Conservation (phyloP, 2,888 invertebrate genomes). For the Amphiduros pacificus region DNA sequence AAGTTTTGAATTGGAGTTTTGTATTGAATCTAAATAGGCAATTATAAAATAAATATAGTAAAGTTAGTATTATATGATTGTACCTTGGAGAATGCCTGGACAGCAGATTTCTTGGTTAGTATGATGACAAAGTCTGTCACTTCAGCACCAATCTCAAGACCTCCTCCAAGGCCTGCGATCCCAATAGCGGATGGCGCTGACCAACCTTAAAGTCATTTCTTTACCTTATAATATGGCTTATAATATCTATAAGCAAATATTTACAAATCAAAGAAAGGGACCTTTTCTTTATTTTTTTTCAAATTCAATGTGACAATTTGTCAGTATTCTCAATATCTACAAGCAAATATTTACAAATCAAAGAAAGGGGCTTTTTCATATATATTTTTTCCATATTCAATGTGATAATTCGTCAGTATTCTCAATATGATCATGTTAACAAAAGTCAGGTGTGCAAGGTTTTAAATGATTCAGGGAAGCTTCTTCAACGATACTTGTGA, state of each 20-base stretch:
- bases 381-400: background rate
- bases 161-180: constrained; percentile 54
- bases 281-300: background rate
- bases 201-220: constrained; percentile 41
- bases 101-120: constrained; percentile 47
- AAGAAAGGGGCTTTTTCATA: background rate
- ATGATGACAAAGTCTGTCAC: constrained; percentile 57
- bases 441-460: no score
- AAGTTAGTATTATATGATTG: no score
- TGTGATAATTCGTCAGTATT: no score
- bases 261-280: background rate
- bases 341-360: background rate
- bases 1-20: no score
- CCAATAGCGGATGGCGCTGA: constrained; percentile 55
- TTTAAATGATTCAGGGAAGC: no score
- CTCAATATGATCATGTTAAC: no score
- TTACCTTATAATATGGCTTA: background rate
- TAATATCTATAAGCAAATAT: background rate
- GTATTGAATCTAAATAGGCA: no score
- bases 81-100: constrained; percentile 55
- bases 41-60: no score
- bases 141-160: constrained; percentile 55
- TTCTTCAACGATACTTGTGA: no score
- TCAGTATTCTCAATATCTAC: no score
- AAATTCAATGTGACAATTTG: no score